Percentiles rank a stretch among this genome's conserved stretches.
Conservation (phyloP, 2,888 invertebrate genomes). For the Teinopalpus imperialis region DNA sequence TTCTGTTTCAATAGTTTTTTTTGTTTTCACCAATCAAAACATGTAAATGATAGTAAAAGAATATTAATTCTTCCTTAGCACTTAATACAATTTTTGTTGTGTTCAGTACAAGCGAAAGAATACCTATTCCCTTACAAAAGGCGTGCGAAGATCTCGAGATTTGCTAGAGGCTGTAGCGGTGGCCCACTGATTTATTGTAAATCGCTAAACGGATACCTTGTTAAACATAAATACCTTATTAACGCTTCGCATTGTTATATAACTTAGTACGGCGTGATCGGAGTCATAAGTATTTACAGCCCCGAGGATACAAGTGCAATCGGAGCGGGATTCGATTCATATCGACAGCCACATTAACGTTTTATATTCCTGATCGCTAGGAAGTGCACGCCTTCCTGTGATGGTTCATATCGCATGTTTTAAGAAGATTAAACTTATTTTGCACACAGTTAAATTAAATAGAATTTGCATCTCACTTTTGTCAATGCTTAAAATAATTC, state of each 20-base stretch:
- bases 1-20: too few relatives aligned
- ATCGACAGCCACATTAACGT: constrained; percentile 33
- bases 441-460: too few relatives aligned
- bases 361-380: constrained; percentile 30
- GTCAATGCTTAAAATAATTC: too few relatives aligned
- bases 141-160: constrained; percentile 32
- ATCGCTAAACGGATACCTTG: constrained; percentile 35
- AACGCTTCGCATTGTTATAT: constrained; percentile 19
- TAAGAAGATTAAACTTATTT: too few relatives aligned
- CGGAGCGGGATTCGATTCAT: constrained; percentile 32
- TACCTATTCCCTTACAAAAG: constrained; percentile 30
- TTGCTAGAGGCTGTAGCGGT: constrained; percentile 33
- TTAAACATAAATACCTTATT: constrained; percentile 38
- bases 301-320: constrained; percentile 35
- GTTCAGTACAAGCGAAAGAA: too few relatives aligned
- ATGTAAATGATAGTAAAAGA: too few relatives aligned
- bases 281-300: constrained; percentile 28
- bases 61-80: too few relatives aligned
- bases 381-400: constrained; percentile 34
- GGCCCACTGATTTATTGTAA: constrained; percentile 39
- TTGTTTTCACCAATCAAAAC: too few relatives aligned
- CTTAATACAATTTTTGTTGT: too few relatives aligned
- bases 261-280: not conserved
- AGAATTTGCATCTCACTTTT: too few relatives aligned
- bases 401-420: not conserved